Conservation (phyloP, 2,888 invertebrate genomes). For the Balanococcus diminutus region DNA sequence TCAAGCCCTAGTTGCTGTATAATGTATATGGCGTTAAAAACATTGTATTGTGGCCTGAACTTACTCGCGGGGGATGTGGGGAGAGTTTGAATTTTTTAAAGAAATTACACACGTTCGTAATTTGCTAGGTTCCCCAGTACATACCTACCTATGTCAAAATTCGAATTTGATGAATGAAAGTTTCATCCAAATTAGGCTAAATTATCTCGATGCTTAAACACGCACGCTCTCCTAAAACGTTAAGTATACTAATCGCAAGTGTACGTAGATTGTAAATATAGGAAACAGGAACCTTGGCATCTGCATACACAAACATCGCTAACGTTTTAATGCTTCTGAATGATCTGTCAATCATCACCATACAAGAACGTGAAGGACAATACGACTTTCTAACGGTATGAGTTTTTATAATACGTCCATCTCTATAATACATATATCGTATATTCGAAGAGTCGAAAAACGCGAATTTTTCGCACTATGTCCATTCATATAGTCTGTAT, state of each 20-base stretch:
- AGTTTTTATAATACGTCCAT: neutral
- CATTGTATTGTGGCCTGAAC: too few species aligned
- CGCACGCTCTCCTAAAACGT: neutral
- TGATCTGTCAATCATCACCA: slow-evolving; percentile 14
- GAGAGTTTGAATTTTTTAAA: too few species aligned
- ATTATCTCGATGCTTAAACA: neutral
- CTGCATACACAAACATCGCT: neutral
- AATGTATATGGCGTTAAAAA: too few species aligned
- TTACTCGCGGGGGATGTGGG: too few species aligned
- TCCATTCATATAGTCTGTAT: neutral
- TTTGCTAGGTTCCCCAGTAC: too few species aligned
- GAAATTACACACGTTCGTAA: too few species aligned
- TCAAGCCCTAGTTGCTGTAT: too few species aligned
- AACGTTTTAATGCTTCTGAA: slow-evolving; percentile 12
- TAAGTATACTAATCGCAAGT: neutral
- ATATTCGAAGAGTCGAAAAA: neutral
- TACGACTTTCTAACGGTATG: slow-evolving; percentile 16
- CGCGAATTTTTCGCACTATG: neutral
- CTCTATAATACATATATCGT: neutral
- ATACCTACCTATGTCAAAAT: too few species aligned
- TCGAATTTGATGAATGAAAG: too few species aligned
- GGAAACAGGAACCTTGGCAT: slow-evolving; percentile 31
- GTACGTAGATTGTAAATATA: neutral
- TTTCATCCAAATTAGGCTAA: neutral
- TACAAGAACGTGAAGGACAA: slow-evolving; percentile 16